These are phyloP conservation scores for Dendropsophus ebraccatus DNA, from an alignment of 2,113 vertebrate species.

Conservation along the genomic window DNA sequence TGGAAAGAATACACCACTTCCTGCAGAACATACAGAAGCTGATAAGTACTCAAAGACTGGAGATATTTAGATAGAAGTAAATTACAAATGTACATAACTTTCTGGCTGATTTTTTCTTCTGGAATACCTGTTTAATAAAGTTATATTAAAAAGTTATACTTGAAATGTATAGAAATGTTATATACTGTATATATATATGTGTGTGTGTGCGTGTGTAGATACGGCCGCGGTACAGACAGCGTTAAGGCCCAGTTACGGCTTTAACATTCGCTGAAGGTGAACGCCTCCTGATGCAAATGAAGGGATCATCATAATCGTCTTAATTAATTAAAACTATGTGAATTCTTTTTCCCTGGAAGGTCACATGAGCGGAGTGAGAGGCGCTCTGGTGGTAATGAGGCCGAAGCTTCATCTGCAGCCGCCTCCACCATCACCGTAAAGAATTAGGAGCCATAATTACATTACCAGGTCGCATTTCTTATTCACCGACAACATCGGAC, in stretches of 20 bases:
- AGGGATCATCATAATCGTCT: conserved; percentile 12
- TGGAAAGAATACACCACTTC: too few relatives aligned
- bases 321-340: conserved; percentile 33
- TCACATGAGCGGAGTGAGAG: conserved; percentile 7
- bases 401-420: neutral
- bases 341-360: conserved; percentile 21
- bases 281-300: neutral
- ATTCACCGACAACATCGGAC: neutral
- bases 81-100: too few relatives aligned
- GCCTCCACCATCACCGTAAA: conserved; percentile 17
- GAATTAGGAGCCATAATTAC: conserved; percentile 39
- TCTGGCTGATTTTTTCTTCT: too few relatives aligned
- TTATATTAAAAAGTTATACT: too few relatives aligned
- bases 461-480: neutral
- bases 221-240: neutral
- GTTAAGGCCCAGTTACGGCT: neutral
- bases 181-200: too few relatives aligned
- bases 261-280: conserved; percentile 6
- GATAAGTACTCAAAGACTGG: too few relatives aligned
- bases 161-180: too few relatives aligned
- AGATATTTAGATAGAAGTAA: too few relatives aligned
- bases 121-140: too few relatives aligned
- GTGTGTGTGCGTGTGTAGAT: neutral
- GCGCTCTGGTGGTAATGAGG: conserved; percentile 1
- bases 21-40: too few relatives aligned